phyloP scores from a whole-genome alignment of 1,140 invertebrate genomes.

The Tetramorium parvispinum region DNA sequence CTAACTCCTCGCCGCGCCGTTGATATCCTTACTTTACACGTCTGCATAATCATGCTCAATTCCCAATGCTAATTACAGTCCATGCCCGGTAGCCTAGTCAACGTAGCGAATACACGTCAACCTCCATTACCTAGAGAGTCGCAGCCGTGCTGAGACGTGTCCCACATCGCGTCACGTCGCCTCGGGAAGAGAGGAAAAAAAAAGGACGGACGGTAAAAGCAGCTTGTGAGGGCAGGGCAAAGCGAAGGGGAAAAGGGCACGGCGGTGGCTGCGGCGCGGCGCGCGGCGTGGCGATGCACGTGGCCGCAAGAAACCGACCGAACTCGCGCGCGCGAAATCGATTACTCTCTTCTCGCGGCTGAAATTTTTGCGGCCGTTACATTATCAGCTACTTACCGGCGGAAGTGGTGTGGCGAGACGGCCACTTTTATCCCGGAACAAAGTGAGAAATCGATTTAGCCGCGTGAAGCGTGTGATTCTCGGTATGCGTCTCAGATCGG shows the following conservation, averaged over 20 bases:
- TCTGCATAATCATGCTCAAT: slow-evolving; percentile 84
- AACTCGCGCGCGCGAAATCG: slow-evolving; percentile 52
- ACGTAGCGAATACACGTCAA: slow-evolving; percentile 79
- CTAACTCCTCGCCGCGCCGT: slow-evolving; percentile 55
- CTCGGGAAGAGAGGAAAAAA: neutral
- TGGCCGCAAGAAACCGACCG: slow-evolving; percentile 43
- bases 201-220: neutral
- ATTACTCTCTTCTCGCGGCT: slow-evolving; percentile 39
- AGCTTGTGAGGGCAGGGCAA: slow-evolving; percentile 30
- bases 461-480: slow-evolving; percentile 43
- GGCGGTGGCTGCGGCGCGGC: neutral
- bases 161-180: slow-evolving; percentile 47
- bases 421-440: slow-evolving; percentile 32
- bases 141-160: slow-evolving; percentile 42
- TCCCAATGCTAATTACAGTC: slow-evolving; percentile 85
- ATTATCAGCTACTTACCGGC: slow-evolving; percentile 37
- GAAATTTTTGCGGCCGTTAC: slow-evolving; percentile 45
- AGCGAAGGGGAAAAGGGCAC: slow-evolving; percentile 7
- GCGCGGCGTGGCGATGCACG: slow-evolving; percentile 8
- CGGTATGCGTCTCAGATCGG: slow-evolving; percentile 41
- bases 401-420: neutral
- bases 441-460: slow-evolving; percentile 48
- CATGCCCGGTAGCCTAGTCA: slow-evolving; percentile 64
- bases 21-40: slow-evolving; percentile 79
- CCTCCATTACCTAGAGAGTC: slow-evolving; percentile 74